Base-by-base conservation (phyloP, 2,797 vertebrate genomes). In the Leptoclinus maculatus region DNA sequence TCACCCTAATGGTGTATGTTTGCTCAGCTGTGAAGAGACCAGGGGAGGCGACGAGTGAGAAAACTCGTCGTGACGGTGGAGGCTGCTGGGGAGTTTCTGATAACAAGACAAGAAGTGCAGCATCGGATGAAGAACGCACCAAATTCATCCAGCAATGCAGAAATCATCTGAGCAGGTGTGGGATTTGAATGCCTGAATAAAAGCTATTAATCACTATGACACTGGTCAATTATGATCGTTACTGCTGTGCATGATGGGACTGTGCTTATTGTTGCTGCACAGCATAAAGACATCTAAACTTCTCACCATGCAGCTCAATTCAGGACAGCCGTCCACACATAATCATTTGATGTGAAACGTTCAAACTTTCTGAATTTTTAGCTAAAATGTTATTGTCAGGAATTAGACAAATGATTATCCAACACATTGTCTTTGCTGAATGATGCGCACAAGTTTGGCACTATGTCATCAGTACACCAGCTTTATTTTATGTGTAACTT, bases 201-300 rank as follows among this genome's bases (percentile, higher is more conserved):
- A 84, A 67, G 23, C 69, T 63, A 76, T 84, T 68, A 83, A 78
- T 80, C 69, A 80, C 57, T 1, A n/a, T 36, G 59, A 71, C 51
- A 36, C 49, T 32, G 2, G 5, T 57, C 38, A 59, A 58, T 62
- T 51, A 62, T 43, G 29, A 72, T 73, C 16, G 38, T 58, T 45
- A 25, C 39, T 51, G 65, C 74, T 43, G 69, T 59, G n/a, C 43
- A 63, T 62, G 39, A 71, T 70, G 71, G 58, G 41, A 51, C 29
- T 39, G n/a, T 57, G 53, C 9, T 69, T 66, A 51, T 51, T 65
- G 54, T 34, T 39, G 25, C 17, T 38, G 9, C 60, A 39, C 25
- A n/a, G 51, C 43, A 39, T 43, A 32, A 56, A 41, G 39, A 27
- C 41, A 11, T 53, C 38, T 32, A 49, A 29, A 32, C 14, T 4